Percentiles rank a stretch among this genome's conserved stretches.
phyloP scores from a whole-genome alignment of 2,797 vertebrate genomes.

The Falco peregrinus region DNA sequence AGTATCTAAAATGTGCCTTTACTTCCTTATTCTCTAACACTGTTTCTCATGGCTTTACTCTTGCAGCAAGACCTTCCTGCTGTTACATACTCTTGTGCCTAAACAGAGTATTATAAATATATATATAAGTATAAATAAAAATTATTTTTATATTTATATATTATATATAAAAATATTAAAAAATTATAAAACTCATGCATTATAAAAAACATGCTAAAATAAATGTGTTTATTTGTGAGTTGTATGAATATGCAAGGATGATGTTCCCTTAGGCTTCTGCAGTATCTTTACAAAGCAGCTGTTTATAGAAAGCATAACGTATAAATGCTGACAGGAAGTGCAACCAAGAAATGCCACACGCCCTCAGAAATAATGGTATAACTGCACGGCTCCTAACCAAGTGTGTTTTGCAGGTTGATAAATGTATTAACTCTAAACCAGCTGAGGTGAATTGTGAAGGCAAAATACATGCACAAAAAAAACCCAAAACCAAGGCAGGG shows the following conservation, averaged over 20 bases:
- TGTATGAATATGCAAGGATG: background rate
- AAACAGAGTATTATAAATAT: background rate
- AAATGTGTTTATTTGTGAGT: background rate
- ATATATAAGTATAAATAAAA: too few species aligned
- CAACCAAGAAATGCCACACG: background rate
- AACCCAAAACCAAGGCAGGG: too few species aligned
- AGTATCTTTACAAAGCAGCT: background rate
- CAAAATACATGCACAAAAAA: background rate
- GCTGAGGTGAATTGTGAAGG: background rate
- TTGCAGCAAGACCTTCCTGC: background rate
- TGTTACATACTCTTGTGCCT: background rate
- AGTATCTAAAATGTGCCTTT: background rate
- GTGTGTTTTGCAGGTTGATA: background rate
- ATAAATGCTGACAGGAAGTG: background rate
- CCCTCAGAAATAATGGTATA: background rate
- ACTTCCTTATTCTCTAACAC: background rate
- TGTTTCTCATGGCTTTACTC: background rate
- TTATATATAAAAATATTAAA: too few species aligned
- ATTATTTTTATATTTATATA: too few species aligned
- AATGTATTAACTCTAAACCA: background rate
- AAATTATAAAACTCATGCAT: too few species aligned
- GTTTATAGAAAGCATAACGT: background rate
- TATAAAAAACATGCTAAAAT: background rate
- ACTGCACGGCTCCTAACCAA: background rate
- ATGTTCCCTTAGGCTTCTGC: background rate